A percentile compares a stretch with the other conserved stretches of the same genome.
Conservation (phyloP, 2,797 vertebrate species). For the Alauda arvensis region DNA sequence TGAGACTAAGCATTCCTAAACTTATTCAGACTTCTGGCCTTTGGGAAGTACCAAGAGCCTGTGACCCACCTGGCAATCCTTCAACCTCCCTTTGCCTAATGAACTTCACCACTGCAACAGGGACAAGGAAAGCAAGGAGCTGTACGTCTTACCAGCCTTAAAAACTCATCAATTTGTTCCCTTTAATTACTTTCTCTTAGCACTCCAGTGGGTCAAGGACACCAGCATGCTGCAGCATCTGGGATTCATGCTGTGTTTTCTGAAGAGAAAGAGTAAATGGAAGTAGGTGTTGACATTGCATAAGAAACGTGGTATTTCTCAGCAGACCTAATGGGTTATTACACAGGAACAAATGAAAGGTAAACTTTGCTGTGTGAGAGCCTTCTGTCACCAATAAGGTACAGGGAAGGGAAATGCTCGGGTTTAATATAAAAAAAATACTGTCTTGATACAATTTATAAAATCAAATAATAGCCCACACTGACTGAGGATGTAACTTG, state of each 20-base stretch:
- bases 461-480: slow-evolving; percentile 27
- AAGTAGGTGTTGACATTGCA: slow-evolving; percentile 51
- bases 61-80: not conserved
- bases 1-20: not conserved
- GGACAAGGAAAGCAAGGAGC: not conserved
- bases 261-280: slow-evolving; percentile 39
- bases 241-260: slow-evolving; percentile 46
- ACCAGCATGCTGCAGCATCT: slow-evolving; percentile 17
- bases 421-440: not conserved
- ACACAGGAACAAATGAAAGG: slow-evolving; percentile 56
- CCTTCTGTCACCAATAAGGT: not conserved
- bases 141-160: not conserved
- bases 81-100: not conserved
- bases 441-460: slow-evolving; percentile 9
- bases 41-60: not conserved
- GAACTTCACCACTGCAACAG: not conserved
- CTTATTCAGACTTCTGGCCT: not conserved
- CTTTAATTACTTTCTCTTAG: slow-evolving; percentile 40
- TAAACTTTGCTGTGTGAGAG: slow-evolving; percentile 20
- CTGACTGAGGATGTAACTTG: not conserved
- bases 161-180: slow-evolving; percentile 25
- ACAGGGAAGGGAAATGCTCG: not conserved
- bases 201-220: slow-evolving; percentile 44
- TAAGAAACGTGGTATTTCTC: slow-evolving; percentile 33
- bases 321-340: slow-evolving; percentile 42